phyloP scores from a whole-genome alignment of 2,113 vertebrate genomes.

The Pteropus alecto region DNA sequence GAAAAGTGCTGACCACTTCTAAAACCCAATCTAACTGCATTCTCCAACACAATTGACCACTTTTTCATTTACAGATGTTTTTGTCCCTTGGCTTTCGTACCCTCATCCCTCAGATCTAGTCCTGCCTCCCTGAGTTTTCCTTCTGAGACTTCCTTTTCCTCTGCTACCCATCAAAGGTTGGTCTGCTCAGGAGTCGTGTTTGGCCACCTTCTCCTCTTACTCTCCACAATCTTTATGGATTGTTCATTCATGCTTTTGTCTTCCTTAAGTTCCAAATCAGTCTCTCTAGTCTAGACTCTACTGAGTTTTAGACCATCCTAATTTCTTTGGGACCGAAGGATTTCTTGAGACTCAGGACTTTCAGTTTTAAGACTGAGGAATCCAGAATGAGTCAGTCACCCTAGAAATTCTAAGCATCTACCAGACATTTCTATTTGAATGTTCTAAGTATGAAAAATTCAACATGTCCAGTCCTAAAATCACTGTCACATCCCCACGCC shows the following conservation, averaged over 20 bases:
- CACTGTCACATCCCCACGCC: not conserved
- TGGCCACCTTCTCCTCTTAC: not conserved
- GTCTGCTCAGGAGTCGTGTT: not conserved
- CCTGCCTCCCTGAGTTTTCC: not conserved
- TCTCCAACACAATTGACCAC: not conserved
- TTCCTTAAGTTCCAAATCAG: not conserved
- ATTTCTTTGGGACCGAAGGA: not conserved
- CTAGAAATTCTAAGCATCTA: not conserved
- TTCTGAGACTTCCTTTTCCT: not conserved
- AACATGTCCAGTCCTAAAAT: not conserved
- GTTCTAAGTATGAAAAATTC: not conserved
- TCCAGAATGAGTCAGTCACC: not conserved
- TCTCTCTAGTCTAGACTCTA: not conserved
- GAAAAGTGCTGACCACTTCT: not conserved
- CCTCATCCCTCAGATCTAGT: not conserved
- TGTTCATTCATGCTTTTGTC: not conserved
- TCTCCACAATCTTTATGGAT: not conserved
- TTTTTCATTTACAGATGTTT: not conserved
- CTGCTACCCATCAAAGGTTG: not conserved
- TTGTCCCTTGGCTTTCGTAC: not conserved
- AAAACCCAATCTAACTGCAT: not conserved
- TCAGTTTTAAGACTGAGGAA: slow-evolving; percentile 18
- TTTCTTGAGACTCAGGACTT: not conserved
- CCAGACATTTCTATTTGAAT: not conserved
- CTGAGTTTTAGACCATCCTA: not conserved